Conservation (phyloP, 2,797 vertebrate genomes). For the Heterohyrax brucei region DNA sequence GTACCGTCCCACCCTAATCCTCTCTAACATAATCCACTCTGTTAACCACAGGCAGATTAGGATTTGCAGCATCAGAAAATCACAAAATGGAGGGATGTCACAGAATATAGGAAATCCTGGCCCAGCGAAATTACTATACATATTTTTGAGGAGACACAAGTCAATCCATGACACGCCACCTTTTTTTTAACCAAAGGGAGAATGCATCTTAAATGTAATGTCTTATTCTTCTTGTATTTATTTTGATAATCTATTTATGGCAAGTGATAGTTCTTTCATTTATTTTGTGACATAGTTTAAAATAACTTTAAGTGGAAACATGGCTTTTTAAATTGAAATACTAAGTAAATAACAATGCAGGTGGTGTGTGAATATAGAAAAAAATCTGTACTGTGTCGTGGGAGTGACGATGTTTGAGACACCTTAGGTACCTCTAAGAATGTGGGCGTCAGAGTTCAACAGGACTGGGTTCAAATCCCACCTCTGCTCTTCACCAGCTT, state of each 20-base stretch:
- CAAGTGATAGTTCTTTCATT: conserved; percentile 11
- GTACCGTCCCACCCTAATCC: no score
- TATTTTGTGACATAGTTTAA: not conserved
- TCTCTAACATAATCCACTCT: no score
- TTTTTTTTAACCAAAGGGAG: conserved; percentile 39
- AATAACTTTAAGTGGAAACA: conserved; percentile 7
- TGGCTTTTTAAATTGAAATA: conserved; percentile 3
- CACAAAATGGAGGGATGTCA: no score
- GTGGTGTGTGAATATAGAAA: not conserved
- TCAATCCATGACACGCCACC: no score
- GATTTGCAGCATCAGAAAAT: no score
- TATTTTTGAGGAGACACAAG: no score
- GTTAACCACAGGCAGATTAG: no score
- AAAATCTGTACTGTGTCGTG: not conserved
- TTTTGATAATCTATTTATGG: conserved; percentile 34
- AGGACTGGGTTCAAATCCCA: not conserved
- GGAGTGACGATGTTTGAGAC: not conserved
- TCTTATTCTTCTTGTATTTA: conserved; percentile 41
- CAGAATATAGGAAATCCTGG: no score
- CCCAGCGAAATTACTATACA: no score
- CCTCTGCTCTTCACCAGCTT: not conserved
- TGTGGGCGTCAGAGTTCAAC: not conserved
- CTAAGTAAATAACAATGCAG: not conserved
- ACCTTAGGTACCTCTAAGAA: not conserved
- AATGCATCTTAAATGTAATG: conserved; percentile 43